These are phyloP conservation scores for Thera britannica DNA, from an alignment of 2,888 invertebrate species.

Conservation along the genomic window DNA sequence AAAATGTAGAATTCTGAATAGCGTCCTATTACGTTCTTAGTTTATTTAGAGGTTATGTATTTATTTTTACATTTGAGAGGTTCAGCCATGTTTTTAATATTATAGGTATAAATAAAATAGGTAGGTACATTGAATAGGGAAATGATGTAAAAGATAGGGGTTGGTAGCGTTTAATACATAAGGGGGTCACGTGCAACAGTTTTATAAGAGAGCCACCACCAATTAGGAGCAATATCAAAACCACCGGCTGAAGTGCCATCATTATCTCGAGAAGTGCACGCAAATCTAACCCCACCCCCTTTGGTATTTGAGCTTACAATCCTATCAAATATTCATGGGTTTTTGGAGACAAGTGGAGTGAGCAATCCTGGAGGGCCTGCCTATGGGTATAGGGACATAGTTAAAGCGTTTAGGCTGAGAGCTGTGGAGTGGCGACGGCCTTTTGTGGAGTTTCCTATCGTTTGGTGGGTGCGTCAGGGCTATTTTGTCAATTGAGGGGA, in stretches of 20 bases:
- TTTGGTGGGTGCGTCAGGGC: constrained; percentile 72
- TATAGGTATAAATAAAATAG: not conserved
- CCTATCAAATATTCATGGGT: constrained; percentile 71
- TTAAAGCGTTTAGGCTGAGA: constrained; percentile 84
- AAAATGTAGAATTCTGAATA: too few species aligned
- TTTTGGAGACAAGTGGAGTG: constrained; percentile 84
- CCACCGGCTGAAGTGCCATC: constrained; percentile 81
- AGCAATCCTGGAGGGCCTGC: constrained; percentile 73
- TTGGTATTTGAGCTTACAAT: constrained; percentile 66
- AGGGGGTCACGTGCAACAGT: constrained; percentile 80
- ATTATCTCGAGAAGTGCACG: constrained; percentile 71
- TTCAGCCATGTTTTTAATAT: not conserved
- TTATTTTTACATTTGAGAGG: too few species aligned
- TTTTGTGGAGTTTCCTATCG: constrained; percentile 81
- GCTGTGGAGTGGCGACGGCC: constrained; percentile 74
- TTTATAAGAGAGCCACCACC: constrained; percentile 78
- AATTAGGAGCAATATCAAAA: constrained; percentile 82
- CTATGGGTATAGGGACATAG: constrained; percentile 72
- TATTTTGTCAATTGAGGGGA: constrained; percentile 80
- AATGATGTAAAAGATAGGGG: constrained; percentile 10
- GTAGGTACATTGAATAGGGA: not conserved
- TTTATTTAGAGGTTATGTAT: too few species aligned
- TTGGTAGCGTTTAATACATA: constrained; percentile 50
- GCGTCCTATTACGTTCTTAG: too few species aligned
- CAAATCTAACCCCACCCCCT: constrained; percentile 63